Base-by-base conservation (phyloP, 2,113 vertebrate genomes). In the Poecilia latipinna region DNA sequence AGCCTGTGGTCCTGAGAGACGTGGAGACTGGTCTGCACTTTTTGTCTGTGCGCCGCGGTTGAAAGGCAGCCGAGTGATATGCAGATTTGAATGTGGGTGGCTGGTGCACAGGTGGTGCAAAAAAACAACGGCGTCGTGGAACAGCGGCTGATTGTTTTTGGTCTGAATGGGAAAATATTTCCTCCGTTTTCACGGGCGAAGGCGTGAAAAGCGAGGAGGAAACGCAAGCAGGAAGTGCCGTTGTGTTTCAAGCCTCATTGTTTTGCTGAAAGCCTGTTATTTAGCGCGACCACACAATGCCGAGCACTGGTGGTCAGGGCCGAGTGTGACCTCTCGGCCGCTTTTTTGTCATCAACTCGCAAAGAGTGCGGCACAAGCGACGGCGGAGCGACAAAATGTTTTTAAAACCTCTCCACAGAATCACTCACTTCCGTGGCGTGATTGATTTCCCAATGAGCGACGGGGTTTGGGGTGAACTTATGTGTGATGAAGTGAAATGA, bases 401-500 rank as follows among this genome's bases (percentile, higher is more conserved):
- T 79, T 74, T 80, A 92, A 77, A 77, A 61, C 63, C 75, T 75
- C 68, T 24, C 68, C 61, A 31, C 69, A 73, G 81, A 91, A 88
- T 91, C 78, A 64, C 70, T 91, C 84, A 79, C 79, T 84, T 88
- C 88, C 78, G 72, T 80, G 75, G 86, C 82, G 82, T 86, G 89
- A 92, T 89, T 90, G 90, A 94, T 93, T 94, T 88, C 75, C 84
- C 82, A 76, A 87, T 77, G 78, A 83, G 68, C 74, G 66, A 70
- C 82, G 88, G 85, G 89, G 82, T 92, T 89, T 84, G 82, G 82
- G 82, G 61, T 84, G 86, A 89, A 91, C 81, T 93, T 91, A 90
- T 87, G 90, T 90, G 74, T 90, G 92, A 93, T 85, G 84, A 90
- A 89, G 91, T 90, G 89, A 80, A 90, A 88, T 76, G 83, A 86